Conservation (phyloP, 2,888 invertebrate species). For the Himalopsyche anomala region DNA sequence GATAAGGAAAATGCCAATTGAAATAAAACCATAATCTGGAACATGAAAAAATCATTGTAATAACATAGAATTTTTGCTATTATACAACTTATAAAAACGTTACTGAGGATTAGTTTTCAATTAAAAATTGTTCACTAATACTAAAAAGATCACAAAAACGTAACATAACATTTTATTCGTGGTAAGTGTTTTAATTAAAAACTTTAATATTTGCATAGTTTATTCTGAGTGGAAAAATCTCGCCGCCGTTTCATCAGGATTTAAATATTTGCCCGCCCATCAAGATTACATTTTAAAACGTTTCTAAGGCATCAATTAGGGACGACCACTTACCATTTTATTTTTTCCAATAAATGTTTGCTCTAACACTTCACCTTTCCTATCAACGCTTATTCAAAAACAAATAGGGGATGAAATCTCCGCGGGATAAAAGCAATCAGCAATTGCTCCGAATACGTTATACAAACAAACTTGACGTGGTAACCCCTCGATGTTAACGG, state of each 20-base stretch:
- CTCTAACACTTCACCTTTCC: neutral
- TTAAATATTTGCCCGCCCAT: neutral
- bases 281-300: neutral
- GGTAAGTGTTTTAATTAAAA: neutral
- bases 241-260: neutral
- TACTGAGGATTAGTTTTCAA: too few species aligned
- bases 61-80: too few species aligned
- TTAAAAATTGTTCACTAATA: too few species aligned
- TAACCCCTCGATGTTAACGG: conserved; percentile 44
- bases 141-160: too few species aligned
- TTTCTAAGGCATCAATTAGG: neutral
- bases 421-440: neutral
- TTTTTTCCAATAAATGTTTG: conserved; percentile 20
- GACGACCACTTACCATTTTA: neutral
- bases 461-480: conserved; percentile 23
- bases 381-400: conserved; percentile 34
- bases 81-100: too few species aligned
- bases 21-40: too few species aligned
- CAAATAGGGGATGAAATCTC: conserved; percentile 48
- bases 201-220: neutral
- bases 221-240: neutral
- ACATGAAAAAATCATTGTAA: too few species aligned
- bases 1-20: too few species aligned
- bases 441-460: neutral
- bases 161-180: too few species aligned